Evolutionary conservation across 2,888 invertebrate genomes (phyloP).

Genomic region (Hypolimnas misippus): DNA sequence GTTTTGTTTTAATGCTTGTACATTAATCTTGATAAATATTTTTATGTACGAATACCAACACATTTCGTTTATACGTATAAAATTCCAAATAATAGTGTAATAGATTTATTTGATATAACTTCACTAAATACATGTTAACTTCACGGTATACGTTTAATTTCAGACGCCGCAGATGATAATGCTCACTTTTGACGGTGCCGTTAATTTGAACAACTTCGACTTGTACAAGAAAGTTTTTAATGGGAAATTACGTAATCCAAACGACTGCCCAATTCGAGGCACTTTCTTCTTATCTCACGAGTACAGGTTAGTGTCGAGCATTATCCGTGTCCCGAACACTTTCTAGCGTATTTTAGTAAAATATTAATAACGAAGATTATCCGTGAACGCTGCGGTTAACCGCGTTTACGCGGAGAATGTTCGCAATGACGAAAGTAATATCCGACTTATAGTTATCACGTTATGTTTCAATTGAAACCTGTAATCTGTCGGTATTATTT

Average conservation of each 20-base stretch:
- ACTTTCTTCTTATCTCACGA: slow-evolving; percentile 97
- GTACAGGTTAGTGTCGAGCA: slow-evolving; percentile 82
- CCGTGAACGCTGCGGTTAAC: slow-evolving; percentile 28
- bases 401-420: slow-evolving; percentile 23
- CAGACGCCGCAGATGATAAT: slow-evolving; percentile 97
- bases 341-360: slow-evolving; percentile 18
- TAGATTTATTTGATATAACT: background rate
- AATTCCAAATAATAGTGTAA: background rate
- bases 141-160: slow-evolving; percentile 50
- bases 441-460: slow-evolving; percentile 22
- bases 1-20: no score
- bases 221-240: slow-evolving; percentile 94
- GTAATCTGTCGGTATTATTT: slow-evolving; percentile 17
- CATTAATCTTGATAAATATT: no score
- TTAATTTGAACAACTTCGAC: slow-evolving; percentile 95
- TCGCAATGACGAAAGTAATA: slow-evolving; percentile 30
- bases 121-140: background rate
- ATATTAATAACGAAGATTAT: slow-evolving; percentile 25
- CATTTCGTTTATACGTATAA: no score
- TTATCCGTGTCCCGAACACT: slow-evolving; percentile 3
- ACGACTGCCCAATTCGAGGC: slow-evolving; percentile 93
- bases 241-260: slow-evolving; percentile 92
- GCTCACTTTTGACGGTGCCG: slow-evolving; percentile 96
- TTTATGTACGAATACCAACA: no score
- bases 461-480: slow-evolving; percentile 32